A percentile compares a stretch with the other conserved stretches of the same genome.
phyloP scores from a whole-genome alignment of 2,113 vertebrate genomes.

The Nothoprocta perdicaria region DNA sequence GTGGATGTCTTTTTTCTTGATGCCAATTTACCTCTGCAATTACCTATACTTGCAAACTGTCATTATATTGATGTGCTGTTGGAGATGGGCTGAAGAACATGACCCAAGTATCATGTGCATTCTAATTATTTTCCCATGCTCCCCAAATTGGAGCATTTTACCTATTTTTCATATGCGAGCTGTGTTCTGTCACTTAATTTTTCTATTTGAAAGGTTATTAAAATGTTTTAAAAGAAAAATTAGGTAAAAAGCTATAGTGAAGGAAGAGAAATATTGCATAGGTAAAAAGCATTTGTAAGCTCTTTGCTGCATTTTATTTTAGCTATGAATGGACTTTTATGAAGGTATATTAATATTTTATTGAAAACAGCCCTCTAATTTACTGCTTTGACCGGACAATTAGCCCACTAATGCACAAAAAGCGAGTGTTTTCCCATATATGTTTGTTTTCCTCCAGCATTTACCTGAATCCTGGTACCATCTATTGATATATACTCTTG shows the following conservation, averaged over 20 bases:
- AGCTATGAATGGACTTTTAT: background rate
- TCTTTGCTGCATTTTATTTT: background rate
- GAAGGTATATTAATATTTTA: background rate
- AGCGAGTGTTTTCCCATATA: background rate
- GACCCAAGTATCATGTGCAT: background rate
- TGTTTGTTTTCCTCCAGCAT: background rate
- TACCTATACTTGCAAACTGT: background rate
- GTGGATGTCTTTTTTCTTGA: background rate
- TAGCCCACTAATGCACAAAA: background rate
- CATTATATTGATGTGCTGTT: background rate
- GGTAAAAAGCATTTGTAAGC: background rate
- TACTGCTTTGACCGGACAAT: background rate
- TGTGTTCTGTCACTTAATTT: background rate
- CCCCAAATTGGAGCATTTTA: background rate
- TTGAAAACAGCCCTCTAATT: background rate
- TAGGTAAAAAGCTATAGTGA: background rate
- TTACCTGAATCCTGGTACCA: background rate
- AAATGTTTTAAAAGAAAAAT: conserved; percentile 9
- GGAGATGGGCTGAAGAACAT: background rate
- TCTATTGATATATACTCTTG: background rate
- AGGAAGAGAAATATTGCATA: background rate
- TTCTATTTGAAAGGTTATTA: conserved; percentile 4
- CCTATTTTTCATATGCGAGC: background rate
- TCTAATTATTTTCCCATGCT: background rate
- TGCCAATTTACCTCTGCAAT: background rate